Evolutionary conservation across 2,797 vertebrate genomes (phyloP).

Genomic region (Lepidocolaptes lacrymiger): DNA sequence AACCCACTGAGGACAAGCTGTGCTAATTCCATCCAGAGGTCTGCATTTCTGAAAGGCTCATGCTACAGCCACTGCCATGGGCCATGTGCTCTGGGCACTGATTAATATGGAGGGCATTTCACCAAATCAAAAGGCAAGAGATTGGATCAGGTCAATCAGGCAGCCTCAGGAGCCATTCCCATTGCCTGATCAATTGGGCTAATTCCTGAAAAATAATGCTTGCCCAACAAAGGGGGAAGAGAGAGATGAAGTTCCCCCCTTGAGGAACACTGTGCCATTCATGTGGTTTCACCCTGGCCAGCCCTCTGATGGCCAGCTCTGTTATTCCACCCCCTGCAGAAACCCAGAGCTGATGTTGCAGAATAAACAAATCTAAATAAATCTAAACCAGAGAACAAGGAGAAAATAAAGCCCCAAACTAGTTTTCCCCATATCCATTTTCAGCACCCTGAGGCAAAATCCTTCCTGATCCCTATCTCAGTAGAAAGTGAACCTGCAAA

Average conservation of each 20-base stretch:
- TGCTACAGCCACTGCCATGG: neutral
- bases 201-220: neutral
- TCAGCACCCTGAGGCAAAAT: neutral
- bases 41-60: slow-evolving; percentile 40
- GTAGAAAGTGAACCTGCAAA: neutral
- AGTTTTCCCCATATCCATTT: neutral
- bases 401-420: neutral
- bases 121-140: slow-evolving; percentile 19
- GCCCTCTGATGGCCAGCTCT: neutral
- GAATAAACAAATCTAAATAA: neutral
- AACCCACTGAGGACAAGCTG: neutral
- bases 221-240: neutral
- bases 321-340: neutral
- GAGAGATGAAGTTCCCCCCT: neutral
- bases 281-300: neutral
- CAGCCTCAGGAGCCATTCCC: neutral
- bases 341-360: neutral
- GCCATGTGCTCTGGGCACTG: neutral
- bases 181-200: neutral
- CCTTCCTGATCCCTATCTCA: neutral
- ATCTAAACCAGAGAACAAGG: neutral
- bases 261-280: neutral
- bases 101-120: slow-evolving; percentile 15
- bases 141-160: slow-evolving; percentile 14
- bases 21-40: slow-evolving; percentile 7